Conservation (phyloP, 2,113 vertebrate genomes). For the Poicephalus meyeri region DNA sequence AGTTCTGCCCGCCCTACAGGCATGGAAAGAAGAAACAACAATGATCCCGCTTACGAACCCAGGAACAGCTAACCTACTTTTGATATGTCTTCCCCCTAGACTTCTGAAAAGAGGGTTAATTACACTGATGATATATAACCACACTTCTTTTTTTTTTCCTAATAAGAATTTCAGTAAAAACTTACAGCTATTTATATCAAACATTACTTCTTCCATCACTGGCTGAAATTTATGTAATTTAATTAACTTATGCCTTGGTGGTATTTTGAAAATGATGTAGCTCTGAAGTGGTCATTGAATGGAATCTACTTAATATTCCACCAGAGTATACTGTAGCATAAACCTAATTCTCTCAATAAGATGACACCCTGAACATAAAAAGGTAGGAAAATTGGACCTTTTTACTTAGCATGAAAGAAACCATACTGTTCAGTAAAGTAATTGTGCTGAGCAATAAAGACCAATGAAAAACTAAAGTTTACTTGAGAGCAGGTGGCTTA, state of each 20-base stretch:
- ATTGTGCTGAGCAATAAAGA: neutral
- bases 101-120: slow-evolving; percentile 40
- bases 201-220: slow-evolving; percentile 43
- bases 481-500: neutral
- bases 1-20: slow-evolving; percentile 33
- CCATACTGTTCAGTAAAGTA: neutral
- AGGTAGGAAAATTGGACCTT: neutral
- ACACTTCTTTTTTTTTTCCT: neutral
- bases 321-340: neutral
- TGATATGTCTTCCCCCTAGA: slow-evolving; percentile 11
- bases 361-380: slow-evolving; percentile 22
- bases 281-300: slow-evolving; percentile 46
- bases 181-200: slow-evolving; percentile 37
- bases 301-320: slow-evolving; percentile 48
- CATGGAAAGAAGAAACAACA: slow-evolving; percentile 49
- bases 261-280: slow-evolving; percentile 56
- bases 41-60: neutral
- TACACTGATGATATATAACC: slow-evolving; percentile 27
- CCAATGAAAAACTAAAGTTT: neutral
- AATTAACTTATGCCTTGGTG: slow-evolving; percentile 63
- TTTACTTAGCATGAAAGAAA: neutral
- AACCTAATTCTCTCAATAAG: slow-evolving; percentile 41
- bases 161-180: slow-evolving; percentile 40
- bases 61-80: slow-evolving; percentile 36
- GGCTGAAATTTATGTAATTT: slow-evolving; percentile 67